phyloP scores from a whole-genome alignment of 2,113 vertebrate genomes.

The Calyptommatus sinebrachiatus region DNA sequence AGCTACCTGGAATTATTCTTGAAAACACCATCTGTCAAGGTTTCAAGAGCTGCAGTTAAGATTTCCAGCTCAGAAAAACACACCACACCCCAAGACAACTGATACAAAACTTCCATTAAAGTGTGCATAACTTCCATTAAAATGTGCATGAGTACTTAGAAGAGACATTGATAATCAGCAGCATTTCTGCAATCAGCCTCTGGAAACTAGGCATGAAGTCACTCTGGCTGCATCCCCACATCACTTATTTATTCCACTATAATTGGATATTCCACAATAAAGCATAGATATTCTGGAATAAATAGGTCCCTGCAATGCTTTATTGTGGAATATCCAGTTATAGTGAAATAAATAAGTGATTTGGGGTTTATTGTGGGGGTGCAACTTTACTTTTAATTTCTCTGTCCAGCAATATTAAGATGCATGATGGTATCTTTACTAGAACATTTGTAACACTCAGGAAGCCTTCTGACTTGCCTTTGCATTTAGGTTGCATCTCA shows the following conservation, averaged over 20 bases:
- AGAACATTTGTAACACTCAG: not conserved
- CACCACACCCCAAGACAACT: not conserved
- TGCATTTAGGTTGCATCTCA: too few relatives aligned
- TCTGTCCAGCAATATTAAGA: too few relatives aligned
- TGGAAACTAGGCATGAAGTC: slow-evolving; percentile 5
- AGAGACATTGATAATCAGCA: slow-evolving; percentile 42
- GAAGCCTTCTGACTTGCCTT: too few relatives aligned
- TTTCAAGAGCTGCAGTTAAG: slow-evolving; percentile 55
- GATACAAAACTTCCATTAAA: slow-evolving; percentile 37
- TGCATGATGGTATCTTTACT: not conserved
- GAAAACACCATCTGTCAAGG: slow-evolving; percentile 60
- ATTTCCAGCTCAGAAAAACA: slow-evolving; percentile 13
- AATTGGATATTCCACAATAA: too few relatives aligned
- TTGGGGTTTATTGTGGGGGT: too few relatives aligned
- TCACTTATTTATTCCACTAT: too few relatives aligned
- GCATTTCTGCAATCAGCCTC: slow-evolving; percentile 46
- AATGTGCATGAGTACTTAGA: slow-evolving; percentile 40
- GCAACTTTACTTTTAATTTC: too few relatives aligned
- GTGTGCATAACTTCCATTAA: slow-evolving; percentile 35
- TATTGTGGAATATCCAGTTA: too few relatives aligned
- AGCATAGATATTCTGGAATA: too few relatives aligned
- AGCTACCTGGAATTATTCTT: slow-evolving; percentile 58
- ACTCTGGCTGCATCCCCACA: too few relatives aligned
- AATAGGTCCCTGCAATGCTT: too few relatives aligned
- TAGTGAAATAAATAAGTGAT: too few relatives aligned